Evolutionary conservation across 2,888 invertebrate genomes (phyloP), one percentile per base, ranked within the genome.

Genomic region (Harpagoxenus sublaevis): DNA sequence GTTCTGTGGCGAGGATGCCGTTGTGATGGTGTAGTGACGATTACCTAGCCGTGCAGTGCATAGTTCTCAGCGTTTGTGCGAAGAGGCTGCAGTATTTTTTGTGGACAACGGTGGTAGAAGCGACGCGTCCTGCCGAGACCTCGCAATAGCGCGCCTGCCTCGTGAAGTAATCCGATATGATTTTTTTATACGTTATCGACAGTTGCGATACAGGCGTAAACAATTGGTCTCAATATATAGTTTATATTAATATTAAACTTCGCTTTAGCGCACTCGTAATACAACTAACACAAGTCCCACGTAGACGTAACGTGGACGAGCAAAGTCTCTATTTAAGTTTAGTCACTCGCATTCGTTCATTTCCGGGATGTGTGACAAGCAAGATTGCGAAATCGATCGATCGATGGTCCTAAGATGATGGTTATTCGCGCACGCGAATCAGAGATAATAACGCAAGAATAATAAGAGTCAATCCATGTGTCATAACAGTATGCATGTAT

Each of bases 1-100:
- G 93, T 99, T 99, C 96, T 98, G 98, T 94, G 98, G 98, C 88
- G 98, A 98, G 95, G 98, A 99, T 95, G 99, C 99, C 91, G 98
- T 98, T 94, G 98, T 98, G 94, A 98, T 98, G 98, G 98, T 98
- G 96, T 98, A 94, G 93, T 93, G 83, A 81, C 39, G 39, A 39
- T 45, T 62, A 45, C 8, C 3, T 4, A 45, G 48, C 63, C 78
- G 73, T 68, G 73, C 48, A 28, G 42, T 74, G 71, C 60, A 57
- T 62, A 82, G 70, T 48, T 45, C 57, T 51, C 62, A 57, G 2
- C 12, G 2, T 42, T 28, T 42, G 53, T 73, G 60, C 23, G n/a
- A 66, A 42, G 15, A 18, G 23, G 35, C 53, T 45, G 12, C 35
- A 48, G 18, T 35, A 71, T 71, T 57, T 57, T 23, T 73, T 35